Percentiles rank a stretch among this genome's conserved stretches.
Conservation (phyloP, 2,888 invertebrate genomes). For the Ormia ochracea region DNA sequence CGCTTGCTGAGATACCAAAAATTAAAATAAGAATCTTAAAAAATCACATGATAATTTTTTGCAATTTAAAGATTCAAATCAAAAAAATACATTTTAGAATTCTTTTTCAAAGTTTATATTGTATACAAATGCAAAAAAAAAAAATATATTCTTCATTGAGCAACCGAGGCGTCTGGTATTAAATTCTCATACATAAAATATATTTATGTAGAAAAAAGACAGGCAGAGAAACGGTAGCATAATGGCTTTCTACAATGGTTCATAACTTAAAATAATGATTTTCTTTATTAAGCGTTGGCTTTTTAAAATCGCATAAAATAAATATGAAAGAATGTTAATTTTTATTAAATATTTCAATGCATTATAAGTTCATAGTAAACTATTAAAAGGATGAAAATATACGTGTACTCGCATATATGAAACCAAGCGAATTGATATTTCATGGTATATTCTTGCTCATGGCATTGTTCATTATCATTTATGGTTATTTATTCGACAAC, state of each 20-base stretch:
- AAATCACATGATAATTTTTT: conserved; percentile 60
- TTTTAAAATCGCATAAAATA: conserved; percentile 54
- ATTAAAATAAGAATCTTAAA: conserved; percentile 30
- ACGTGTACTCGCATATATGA: too few relatives aligned
- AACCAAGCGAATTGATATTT: conserved; percentile 8
- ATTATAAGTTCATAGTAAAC: conserved; percentile 31
- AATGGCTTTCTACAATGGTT: conserved; percentile 58
- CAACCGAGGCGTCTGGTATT: conserved; percentile 46
- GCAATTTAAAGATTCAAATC: conserved; percentile 26
- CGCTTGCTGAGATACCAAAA: conserved; percentile 42
- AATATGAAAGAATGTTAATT: not conserved
- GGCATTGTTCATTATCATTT: conserved; percentile 4
- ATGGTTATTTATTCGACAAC: not conserved
- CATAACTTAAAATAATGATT: conserved; percentile 62
- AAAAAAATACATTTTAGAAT: conserved; percentile 8
- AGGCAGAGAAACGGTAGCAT: conserved; percentile 56
- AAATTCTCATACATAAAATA: conserved; percentile 58
- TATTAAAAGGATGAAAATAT: too few relatives aligned
- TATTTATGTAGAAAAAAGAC: conserved; percentile 10
- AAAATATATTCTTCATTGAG: not conserved
- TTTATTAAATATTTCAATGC: not conserved
- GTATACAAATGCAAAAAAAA: conserved; percentile 7
- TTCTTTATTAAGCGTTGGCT: conserved; percentile 62
- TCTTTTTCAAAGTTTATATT: conserved; percentile 21
- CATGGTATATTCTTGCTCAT: conserved; percentile 43